Evolutionary conservation across 2,113 vertebrate species (phyloP).

Genomic region (Dromaius novaehollandiae): DNA sequence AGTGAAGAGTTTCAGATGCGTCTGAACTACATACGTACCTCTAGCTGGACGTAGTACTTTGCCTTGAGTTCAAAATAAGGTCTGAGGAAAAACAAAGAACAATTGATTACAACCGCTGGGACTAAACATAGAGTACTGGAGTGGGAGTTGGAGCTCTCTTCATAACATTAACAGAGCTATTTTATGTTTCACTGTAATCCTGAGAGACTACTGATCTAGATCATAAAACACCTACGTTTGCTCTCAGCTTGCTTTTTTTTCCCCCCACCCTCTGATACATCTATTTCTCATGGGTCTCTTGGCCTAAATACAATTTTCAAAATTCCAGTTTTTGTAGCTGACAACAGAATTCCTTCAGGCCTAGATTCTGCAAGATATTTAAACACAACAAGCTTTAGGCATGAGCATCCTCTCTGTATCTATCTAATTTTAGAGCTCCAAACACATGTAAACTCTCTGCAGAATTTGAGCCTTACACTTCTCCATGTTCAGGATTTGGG

Average conservation of each 20-base stretch:
- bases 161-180: neutral
- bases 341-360: neutral
- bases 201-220: neutral
- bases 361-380: neutral
- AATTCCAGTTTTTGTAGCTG: neutral
- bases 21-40: constrained; percentile 78
- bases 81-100: constrained; percentile 73
- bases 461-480: neutral
- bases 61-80: constrained; percentile 98
- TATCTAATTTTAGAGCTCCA: neutral
- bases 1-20: neutral
- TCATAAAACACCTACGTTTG: neutral
- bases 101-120: neutral
- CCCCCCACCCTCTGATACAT: neutral
- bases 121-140: neutral
- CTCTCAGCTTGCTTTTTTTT: neutral
- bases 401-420: neutral
- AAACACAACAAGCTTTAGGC: neutral
- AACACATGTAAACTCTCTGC: accelerated
- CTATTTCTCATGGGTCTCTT: neutral
- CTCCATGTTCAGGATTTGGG: accelerated
- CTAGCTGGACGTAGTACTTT: constrained; percentile 94
- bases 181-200: neutral
- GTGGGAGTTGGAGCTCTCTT: neutral
- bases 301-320: neutral